Percentiles rank a stretch among this genome's conserved stretches.
phyloP scores from a whole-genome alignment of 2,113 vertebrate genomes.

The Pavo muticus region DNA sequence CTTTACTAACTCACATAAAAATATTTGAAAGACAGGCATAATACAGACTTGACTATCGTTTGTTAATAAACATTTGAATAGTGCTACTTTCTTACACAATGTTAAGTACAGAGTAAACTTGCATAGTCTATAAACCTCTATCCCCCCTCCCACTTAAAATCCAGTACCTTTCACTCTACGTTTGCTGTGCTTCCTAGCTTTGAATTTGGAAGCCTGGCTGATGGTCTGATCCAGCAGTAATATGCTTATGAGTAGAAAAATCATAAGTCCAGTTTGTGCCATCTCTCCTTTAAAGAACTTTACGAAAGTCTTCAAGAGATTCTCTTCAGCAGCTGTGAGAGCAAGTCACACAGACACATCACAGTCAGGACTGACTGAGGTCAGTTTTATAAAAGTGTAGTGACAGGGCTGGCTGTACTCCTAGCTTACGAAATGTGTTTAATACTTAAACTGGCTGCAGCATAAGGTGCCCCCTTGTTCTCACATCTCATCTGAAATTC shows the following conservation, averaged over 20 bases:
- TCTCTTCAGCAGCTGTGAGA: background rate
- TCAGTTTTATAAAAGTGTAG: conserved; percentile 71
- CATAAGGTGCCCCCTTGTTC: conserved; percentile 78
- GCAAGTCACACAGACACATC: background rate
- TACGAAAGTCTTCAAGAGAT: background rate
- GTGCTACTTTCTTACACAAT: background rate
- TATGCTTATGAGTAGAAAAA: conserved; percentile 77
- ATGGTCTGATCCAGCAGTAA: conserved; percentile 78
- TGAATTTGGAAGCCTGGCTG: conserved; percentile 70
- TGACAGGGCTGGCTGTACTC: conserved; percentile 58
- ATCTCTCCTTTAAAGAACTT: conserved; percentile 54
- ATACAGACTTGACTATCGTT: background rate
- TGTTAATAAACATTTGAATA: background rate
- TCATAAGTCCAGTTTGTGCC: conserved; percentile 70
- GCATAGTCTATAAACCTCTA: background rate
- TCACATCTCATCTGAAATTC: background rate
- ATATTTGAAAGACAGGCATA: background rate
- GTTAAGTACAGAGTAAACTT: background rate
- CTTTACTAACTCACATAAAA: background rate
- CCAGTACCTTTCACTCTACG: conserved; percentile 82
- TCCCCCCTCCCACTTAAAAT: conserved; percentile 5
- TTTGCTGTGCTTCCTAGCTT: conserved; percentile 81
- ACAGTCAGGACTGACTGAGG: background rate
- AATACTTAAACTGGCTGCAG: conserved; percentile 26
- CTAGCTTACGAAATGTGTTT: conserved; percentile 63